Percentiles rank a stretch among this genome's conserved stretches.
Evolutionary conservation across 2,888 invertebrate genomes (phyloP).

Genomic region (Mythimna albipuncta): DNA sequence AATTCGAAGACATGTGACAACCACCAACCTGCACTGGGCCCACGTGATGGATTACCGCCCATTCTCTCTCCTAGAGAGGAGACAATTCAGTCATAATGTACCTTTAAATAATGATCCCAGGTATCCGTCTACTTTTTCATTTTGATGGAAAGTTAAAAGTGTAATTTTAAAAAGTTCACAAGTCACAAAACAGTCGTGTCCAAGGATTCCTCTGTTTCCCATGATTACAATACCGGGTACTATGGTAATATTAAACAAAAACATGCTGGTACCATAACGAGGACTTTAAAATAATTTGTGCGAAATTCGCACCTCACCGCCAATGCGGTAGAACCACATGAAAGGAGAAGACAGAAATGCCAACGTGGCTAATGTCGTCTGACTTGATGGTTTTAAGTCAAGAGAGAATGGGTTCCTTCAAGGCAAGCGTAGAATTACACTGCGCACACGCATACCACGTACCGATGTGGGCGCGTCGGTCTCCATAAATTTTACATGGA

Average conservation of each 20-base stretch:
- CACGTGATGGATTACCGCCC: no score
- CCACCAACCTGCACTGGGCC: no score
- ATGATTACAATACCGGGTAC: conserved; percentile 41
- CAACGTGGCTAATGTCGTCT: background rate
- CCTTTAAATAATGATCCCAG: background rate
- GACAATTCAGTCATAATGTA: background rate
- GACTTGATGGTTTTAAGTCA: background rate
- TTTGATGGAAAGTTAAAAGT: conserved; percentile 3
- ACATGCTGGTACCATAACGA: conserved; percentile 42
- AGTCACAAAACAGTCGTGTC: conserved; percentile 34
- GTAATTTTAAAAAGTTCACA: conserved; percentile 50
- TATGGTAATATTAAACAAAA: conserved; percentile 58
- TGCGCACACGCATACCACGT: no score
- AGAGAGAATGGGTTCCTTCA: background rate
- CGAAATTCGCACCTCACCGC: conserved; percentile 58
- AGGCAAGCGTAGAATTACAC: background rate
- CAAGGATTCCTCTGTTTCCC: conserved; percentile 55
- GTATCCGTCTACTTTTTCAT: background rate
- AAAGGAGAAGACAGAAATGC: conserved; percentile 24
- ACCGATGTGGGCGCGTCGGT: no score
- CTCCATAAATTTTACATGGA: no score
- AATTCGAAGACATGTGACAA: no score
- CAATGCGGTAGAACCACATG: conserved; percentile 42
- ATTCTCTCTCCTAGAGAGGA: no score
- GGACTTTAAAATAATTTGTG: conserved; percentile 59